Evolutionary conservation across 2,888 invertebrate species (phyloP).

Genomic region (Empis stercorea): DNA sequence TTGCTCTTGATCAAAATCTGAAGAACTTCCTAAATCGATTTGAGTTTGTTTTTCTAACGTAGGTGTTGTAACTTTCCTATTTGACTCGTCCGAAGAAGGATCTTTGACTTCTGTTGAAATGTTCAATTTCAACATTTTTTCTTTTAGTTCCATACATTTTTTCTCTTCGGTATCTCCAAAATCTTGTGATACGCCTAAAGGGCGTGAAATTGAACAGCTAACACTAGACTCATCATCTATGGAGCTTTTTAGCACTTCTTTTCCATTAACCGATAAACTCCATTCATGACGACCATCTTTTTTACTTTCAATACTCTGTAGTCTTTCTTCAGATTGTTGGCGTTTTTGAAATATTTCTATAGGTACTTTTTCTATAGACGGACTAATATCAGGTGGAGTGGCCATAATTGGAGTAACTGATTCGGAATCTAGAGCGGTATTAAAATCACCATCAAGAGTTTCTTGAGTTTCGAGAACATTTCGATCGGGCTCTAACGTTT

Average conservation of each 20-base stretch:
- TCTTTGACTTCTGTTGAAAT: conserved; percentile 39
- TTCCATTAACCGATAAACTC: conserved; percentile 35
- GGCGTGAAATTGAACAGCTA: conserved; percentile 66
- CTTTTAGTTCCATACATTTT: conserved; percentile 42
- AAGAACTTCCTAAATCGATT: conserved; percentile 47
- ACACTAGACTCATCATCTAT: conserved; percentile 60
- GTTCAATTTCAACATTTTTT: conserved; percentile 47
- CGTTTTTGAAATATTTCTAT: conserved; percentile 28
- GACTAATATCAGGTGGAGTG: conserved; percentile 49
- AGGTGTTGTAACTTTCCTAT: conserved; percentile 40
- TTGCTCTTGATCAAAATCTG: conserved; percentile 34
- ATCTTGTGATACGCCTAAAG: conserved; percentile 65
- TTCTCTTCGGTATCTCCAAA: conserved; percentile 48
- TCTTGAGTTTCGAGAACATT: conserved; percentile 42
- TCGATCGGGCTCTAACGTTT: conserved; percentile 29
- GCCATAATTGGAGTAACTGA: conserved; percentile 40
- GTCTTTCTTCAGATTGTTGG: conserved; percentile 22
- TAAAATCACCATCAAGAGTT: conserved; percentile 44
- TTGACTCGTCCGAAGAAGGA: conserved; percentile 37
- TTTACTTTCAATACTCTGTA: conserved; percentile 46
- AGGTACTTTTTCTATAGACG: conserved; percentile 40
- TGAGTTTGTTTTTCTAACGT: conserved; percentile 51
- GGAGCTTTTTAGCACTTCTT: conserved; percentile 46
- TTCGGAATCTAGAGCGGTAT: conserved; percentile 36
- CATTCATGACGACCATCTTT: conserved; percentile 44